Conservation (phyloP, 2,888 invertebrate genomes). For the Baronia brevicornis region DNA sequence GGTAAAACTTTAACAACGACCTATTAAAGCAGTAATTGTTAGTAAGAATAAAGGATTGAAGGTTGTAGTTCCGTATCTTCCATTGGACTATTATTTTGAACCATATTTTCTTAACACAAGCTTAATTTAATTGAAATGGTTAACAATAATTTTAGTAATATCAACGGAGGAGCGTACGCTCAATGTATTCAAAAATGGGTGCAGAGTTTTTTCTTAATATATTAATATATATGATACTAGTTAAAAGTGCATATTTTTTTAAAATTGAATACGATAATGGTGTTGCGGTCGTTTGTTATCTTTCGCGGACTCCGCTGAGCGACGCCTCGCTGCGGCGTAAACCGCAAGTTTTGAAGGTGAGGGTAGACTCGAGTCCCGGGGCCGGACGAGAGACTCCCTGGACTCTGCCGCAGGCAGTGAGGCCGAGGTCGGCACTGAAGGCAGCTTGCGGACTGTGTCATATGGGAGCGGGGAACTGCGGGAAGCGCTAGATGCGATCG, state of each 20-base stretch:
- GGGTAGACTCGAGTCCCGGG: slow-evolving; percentile 71
- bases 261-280: slow-evolving; percentile 86
- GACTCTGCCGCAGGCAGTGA: slow-evolving; percentile 69
- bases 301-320: slow-evolving; percentile 77
- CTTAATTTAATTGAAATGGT: no score
- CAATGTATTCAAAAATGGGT: no score
- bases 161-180: no score
- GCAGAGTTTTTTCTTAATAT: no score
- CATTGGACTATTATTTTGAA: no score
- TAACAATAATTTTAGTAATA: no score
- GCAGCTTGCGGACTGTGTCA: slow-evolving; percentile 60
- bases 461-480: slow-evolving; percentile 64
- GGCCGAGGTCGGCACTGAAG: slow-evolving; percentile 67
- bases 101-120: background rate
- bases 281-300: slow-evolving; percentile 73
- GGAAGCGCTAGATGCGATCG: slow-evolving; percentile 61
- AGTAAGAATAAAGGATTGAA: no score
- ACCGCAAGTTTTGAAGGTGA: slow-evolving; percentile 79
- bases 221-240: slow-evolving; percentile 4
- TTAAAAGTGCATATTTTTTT: slow-evolving; percentile 19
- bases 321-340: slow-evolving; percentile 67
- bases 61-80: no score
- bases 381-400: slow-evolving; percentile 62
- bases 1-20: no score
- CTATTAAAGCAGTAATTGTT: no score